Percentiles rank a stretch among this genome's conserved stretches.
phyloP scores from a whole-genome alignment of 1,140 invertebrate species.

The Euwallacea fornicatus region DNA sequence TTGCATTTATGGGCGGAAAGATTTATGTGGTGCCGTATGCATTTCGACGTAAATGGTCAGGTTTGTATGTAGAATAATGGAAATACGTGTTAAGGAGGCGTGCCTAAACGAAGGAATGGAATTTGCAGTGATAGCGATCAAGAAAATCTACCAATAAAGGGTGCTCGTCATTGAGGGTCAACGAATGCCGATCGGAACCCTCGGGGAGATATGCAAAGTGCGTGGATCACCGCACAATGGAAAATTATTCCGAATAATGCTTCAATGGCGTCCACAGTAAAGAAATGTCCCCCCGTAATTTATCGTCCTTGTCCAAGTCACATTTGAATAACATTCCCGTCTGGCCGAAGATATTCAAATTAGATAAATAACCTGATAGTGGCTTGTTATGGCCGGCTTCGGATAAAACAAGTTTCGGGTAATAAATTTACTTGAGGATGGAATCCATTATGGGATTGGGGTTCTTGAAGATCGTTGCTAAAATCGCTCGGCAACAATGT shows the following conservation, averaged over 20 bases:
- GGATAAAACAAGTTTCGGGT: slow-evolving; percentile 34
- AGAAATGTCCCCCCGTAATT: slow-evolving; percentile 28
- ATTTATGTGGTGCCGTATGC: slow-evolving; percentile 19
- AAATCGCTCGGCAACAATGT: neutral
- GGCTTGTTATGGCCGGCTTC: slow-evolving; percentile 17
- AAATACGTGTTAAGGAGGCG: neutral
- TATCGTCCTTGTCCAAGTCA: slow-evolving; percentile 21
- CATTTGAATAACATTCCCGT: slow-evolving; percentile 36
- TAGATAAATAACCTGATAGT: slow-evolving; percentile 23
- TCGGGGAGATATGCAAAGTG: slow-evolving; percentile 24
- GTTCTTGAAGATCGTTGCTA: neutral
- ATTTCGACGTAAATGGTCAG: slow-evolving; percentile 2
- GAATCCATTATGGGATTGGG: slow-evolving; percentile 25
- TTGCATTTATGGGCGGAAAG: slow-evolving; percentile 13
- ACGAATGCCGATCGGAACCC: slow-evolving; percentile 1
- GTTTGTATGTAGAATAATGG: neutral
- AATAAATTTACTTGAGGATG: slow-evolving; percentile 23
- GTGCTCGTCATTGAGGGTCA: neutral
- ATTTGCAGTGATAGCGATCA: neutral
- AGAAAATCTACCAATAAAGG: neutral
- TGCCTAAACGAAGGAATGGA: neutral
- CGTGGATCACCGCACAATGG: slow-evolving; percentile 29
- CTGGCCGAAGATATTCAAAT: slow-evolving; percentile 34
- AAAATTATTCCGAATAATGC: slow-evolving; percentile 35
- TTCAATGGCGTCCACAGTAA: slow-evolving; percentile 33